Conservation (phyloP, 2,888 invertebrate species). For the Rhorus exstirpatorius region DNA sequence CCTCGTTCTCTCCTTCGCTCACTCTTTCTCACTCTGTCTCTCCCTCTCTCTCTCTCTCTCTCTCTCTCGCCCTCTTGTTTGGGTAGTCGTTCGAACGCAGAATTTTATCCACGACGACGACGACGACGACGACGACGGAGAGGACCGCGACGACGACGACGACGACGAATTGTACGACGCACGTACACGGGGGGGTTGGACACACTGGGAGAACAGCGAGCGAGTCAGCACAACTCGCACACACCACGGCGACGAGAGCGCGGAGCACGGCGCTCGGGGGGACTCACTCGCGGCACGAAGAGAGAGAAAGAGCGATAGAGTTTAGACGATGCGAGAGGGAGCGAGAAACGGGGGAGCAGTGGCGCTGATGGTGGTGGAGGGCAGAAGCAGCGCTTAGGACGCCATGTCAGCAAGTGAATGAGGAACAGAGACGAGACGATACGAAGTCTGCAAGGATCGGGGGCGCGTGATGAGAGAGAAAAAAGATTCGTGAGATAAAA, state of each 20-base stretch:
- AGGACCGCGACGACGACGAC: constrained; percentile 49
- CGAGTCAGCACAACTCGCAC: constrained; percentile 43
- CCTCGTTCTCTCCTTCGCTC: too few relatives aligned
- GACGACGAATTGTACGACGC: constrained; percentile 62
- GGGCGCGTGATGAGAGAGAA: constrained; percentile 53
- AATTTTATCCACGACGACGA: constrained; percentile 57
- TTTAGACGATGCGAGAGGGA: constrained; percentile 6
- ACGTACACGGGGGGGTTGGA: constrained; percentile 70
- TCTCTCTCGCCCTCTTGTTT: constrained; percentile 32
- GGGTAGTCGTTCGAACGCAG: constrained; percentile 49
- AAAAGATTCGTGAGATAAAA: constrained; percentile 19
- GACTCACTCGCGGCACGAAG: constrained; percentile 47
- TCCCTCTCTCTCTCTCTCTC: constrained; percentile 18
- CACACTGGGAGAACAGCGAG: constrained; percentile 67
- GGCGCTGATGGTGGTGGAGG: constrained; percentile 64
- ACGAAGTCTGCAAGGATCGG: constrained; percentile 56
- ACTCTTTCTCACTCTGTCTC: constrained; percentile 34
- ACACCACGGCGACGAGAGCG: constrained; percentile 33
- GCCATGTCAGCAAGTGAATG: constrained; percentile 84
- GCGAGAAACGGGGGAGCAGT: constrained; percentile 47
- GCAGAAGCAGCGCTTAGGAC: constrained; percentile 80
- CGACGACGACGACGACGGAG: constrained; percentile 51
- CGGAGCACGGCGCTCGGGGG: constrained; percentile 42
- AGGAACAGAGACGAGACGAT: constrained; percentile 46
- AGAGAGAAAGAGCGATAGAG: constrained; percentile 48